Evolutionary conservation across 2,797 vertebrate species (phyloP).

Genomic region (Hapalemur alaotrensis): DNA sequence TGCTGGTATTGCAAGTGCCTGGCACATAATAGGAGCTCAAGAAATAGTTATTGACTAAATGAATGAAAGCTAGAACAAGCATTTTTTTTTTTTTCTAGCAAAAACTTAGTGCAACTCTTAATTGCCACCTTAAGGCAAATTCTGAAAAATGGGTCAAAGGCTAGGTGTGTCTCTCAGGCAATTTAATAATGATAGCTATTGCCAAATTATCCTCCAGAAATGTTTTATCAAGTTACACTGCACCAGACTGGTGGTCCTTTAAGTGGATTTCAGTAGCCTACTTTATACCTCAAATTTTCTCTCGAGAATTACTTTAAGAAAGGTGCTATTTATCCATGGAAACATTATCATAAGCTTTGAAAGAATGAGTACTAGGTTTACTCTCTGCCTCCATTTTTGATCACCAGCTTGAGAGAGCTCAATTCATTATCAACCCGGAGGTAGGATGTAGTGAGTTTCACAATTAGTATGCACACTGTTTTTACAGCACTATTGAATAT

Average conservation of each 20-base stretch:
- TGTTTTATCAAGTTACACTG: background rate
- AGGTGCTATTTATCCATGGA: background rate
- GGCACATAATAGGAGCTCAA: background rate
- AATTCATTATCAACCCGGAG: background rate
- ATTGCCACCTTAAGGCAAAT: background rate
- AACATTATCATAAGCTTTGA: background rate
- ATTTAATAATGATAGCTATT: background rate
- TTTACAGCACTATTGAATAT: background rate
- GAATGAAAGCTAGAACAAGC: background rate
- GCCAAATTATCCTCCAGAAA: background rate
- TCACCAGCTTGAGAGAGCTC: background rate
- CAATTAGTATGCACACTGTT: background rate
- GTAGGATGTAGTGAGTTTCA: background rate
- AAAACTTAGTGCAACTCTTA: background rate
- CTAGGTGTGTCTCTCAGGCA: background rate
- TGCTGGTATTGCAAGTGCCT: background rate
- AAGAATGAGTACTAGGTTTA: background rate
- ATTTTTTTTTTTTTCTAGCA: background rate
- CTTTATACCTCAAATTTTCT: background rate
- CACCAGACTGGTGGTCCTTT: background rate
- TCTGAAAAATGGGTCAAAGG: slow-evolving; percentile 43
- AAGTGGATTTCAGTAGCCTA: background rate
- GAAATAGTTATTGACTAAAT: background rate
- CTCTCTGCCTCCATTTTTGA: background rate
- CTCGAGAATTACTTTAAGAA: background rate